Conservation (phyloP, 2,113 vertebrate genomes). For the Aleadryas rufinucha region DNA sequence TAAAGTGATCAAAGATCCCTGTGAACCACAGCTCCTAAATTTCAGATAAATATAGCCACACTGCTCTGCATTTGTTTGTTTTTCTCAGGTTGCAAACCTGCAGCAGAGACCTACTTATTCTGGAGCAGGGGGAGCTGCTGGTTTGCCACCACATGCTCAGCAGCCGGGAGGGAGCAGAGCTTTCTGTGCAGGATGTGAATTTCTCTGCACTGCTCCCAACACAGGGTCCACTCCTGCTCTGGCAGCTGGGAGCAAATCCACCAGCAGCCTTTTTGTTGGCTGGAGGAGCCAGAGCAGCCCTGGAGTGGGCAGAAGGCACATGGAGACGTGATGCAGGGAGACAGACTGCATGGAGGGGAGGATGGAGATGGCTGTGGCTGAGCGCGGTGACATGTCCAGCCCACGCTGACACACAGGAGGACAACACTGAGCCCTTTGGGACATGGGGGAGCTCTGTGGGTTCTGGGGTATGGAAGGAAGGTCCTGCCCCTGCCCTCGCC, state of each 20-base stretch:
- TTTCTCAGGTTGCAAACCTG: constrained; percentile 30
- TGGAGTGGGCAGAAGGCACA: background rate
- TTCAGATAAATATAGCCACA: background rate
- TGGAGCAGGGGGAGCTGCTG: background rate
- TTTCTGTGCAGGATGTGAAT: background rate
- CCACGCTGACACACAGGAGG: background rate
- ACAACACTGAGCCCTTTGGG: background rate
- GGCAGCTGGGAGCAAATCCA: background rate
- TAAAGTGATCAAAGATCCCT: constrained; percentile 52
- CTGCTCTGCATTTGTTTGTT: constrained; percentile 33
- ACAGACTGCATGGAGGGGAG: background rate
- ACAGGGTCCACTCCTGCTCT: background rate
- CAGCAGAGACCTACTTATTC: constrained; percentile 25
- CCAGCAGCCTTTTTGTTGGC: background rate
- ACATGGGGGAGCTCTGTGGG: background rate
- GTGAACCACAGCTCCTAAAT: background rate
- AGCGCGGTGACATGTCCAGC: background rate
- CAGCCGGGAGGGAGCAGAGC: background rate
- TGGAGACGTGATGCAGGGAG: background rate
- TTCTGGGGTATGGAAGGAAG: background rate
- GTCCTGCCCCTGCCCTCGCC: background rate
- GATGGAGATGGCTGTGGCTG: background rate
- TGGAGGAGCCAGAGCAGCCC: background rate
- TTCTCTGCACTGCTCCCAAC: fast-evolving
- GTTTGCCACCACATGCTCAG: background rate